Conservation (phyloP, 1,140 invertebrate species). For the Drosophila orena region DNA sequence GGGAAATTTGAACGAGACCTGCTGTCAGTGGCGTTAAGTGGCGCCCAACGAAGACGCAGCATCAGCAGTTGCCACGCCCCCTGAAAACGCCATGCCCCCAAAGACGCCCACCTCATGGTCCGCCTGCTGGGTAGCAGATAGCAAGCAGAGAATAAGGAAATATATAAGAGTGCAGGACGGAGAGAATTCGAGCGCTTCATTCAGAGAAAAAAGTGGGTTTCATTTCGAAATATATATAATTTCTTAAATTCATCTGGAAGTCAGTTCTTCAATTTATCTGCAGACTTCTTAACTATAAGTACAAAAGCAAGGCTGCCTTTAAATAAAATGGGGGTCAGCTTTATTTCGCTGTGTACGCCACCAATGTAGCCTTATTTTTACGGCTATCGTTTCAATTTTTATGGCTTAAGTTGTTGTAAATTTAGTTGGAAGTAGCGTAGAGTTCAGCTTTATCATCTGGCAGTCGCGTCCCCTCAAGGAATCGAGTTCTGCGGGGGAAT, state of each 20-base stretch:
- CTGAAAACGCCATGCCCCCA: neutral
- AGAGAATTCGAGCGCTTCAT: neutral
- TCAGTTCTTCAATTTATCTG: too few relatives aligned
- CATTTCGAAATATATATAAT: neutral
- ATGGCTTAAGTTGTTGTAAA: conserved; percentile 75
- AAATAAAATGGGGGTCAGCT: neutral
- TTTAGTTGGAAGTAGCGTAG: conserved; percentile 59
- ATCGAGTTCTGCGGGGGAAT: conserved; percentile 48
- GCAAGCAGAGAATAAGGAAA: conserved; percentile 21
- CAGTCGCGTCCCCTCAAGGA: conserved; percentile 17
- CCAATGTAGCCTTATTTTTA: conserved; percentile 56
- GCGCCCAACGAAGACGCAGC: conserved; percentile 67
- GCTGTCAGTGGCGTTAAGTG: conserved; percentile 67
- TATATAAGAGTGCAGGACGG: neutral
- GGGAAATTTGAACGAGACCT: conserved; percentile 23
- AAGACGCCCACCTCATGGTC: neutral
- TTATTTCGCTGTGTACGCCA: neutral
- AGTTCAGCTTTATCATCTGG: conserved; percentile 36
- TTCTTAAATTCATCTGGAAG: neutral
- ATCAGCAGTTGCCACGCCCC: conserved; percentile 46
- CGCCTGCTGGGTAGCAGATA: conserved; percentile 62
- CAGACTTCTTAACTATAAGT: too few relatives aligned
- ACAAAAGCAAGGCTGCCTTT: too few relatives aligned
- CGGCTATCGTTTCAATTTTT: conserved; percentile 76
- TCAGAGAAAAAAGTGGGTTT: neutral